phyloP scores from a whole-genome alignment of 1,140 invertebrate species.

The Lordiphosa clarofinis region DNA sequence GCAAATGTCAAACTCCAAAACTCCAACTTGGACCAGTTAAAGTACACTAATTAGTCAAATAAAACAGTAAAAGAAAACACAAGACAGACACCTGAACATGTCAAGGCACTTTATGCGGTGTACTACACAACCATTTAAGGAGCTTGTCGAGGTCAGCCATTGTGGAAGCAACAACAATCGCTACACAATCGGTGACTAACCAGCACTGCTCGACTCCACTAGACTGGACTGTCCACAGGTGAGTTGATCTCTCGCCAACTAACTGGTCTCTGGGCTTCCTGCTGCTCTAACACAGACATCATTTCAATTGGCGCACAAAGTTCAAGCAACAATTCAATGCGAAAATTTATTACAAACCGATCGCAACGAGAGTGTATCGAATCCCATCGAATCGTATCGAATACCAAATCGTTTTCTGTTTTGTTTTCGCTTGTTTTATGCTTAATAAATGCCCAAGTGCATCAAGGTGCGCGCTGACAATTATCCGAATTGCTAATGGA shows the following conservation, averaged over 20 bases:
- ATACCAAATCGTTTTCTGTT: constrained; percentile 43
- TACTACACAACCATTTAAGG: constrained; percentile 55
- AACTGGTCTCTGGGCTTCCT: constrained; percentile 59
- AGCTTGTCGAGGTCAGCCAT: constrained; percentile 46
- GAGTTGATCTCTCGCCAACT: constrained; percentile 26
- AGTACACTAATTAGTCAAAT: constrained; percentile 64
- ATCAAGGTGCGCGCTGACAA: constrained; percentile 37
- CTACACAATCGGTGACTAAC: constrained; percentile 38
- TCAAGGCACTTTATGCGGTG: constrained; percentile 54
- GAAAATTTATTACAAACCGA: constrained; percentile 65
- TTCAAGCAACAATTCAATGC: constrained; percentile 64
- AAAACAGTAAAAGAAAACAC: constrained; percentile 4
- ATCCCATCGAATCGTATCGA: constrained; percentile 32
- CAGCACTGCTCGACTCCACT: neutral
- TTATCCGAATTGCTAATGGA: constrained; percentile 49
- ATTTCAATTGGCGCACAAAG: constrained; percentile 50
- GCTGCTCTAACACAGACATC: constrained; percentile 71
- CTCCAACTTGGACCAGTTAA: constrained; percentile 29
- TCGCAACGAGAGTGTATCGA: constrained; percentile 3
- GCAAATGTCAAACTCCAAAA: constrained; percentile 48
- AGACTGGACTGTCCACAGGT: constrained; percentile 33
- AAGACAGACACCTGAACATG: constrained; percentile 65
- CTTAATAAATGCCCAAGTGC: constrained; percentile 44
- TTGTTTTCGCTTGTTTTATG: constrained; percentile 15
- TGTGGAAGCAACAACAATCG: constrained; percentile 23